Percentiles rank a stretch among this genome's conserved stretches.
These are phyloP conservation scores for Orchesella flavescens DNA, from an alignment of 2,888 invertebrate genomes.

Conservation along the genomic window DNA sequence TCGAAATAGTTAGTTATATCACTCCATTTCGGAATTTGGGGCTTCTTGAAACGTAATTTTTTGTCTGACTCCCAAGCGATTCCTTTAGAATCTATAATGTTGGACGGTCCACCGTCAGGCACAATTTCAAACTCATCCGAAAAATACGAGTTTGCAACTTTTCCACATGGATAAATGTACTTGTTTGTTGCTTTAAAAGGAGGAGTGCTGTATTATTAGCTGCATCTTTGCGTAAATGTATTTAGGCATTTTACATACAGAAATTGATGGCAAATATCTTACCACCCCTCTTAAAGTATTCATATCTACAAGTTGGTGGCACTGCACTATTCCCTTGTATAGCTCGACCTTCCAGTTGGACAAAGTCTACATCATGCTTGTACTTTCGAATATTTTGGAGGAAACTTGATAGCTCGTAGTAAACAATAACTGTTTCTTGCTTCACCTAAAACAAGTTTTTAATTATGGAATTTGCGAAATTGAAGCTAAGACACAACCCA, in stretches of 20 bases:
- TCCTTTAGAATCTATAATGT: neutral
- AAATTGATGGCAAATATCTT: too few relatives aligned
- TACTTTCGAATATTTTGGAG: conserved; percentile 48
- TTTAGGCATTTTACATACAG: too few relatives aligned
- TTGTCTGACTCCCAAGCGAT: conserved; percentile 38
- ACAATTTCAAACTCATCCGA: conserved; percentile 24
- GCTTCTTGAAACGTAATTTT: neutral
- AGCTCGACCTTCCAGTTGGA: conserved; percentile 26
- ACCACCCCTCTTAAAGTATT: too few relatives aligned
- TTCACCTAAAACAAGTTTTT: neutral
- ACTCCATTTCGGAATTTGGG: neutral
- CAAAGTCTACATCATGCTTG: conserved; percentile 26
- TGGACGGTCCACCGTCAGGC: neutral
- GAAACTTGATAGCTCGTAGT: conserved; percentile 22
- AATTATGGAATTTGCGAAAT: too few relatives aligned
- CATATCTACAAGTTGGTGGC: too few relatives aligned
- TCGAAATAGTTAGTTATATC: conserved; percentile 5
- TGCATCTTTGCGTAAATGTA: too few relatives aligned
- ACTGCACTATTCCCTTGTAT: neutral
- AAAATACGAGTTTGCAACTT: conserved; percentile 52
- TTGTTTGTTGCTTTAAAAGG: neutral
- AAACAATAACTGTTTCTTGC: conserved; percentile 11
- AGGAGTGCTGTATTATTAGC: neutral
- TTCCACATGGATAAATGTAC: conserved; percentile 52
- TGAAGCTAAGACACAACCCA: too few relatives aligned